These are phyloP conservation scores for Astyanax mexicanus DNA, from an alignment of 2,797 vertebrate species.

Conservation along the genomic window DNA sequence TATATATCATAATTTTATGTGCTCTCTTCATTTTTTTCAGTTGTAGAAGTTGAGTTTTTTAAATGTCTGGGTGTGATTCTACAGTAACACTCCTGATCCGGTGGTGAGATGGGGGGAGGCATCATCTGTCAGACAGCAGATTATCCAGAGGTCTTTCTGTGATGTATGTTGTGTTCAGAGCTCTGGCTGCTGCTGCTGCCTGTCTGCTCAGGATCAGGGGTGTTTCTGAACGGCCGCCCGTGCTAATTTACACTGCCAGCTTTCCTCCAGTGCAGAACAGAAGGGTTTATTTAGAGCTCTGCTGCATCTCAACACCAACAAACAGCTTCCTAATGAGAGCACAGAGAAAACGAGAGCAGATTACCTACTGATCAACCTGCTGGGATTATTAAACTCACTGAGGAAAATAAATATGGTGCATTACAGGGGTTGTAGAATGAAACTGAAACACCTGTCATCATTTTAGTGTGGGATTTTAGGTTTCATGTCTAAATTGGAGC, in stretches of 20 bases:
- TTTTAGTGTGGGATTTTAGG: too few species aligned
- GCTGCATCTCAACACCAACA: constrained; percentile 39
- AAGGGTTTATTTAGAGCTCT: constrained; percentile 67
- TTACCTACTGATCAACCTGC: neutral
- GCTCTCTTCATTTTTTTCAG: too few species aligned
- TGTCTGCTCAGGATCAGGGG: constrained; percentile 56
- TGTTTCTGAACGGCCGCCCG: constrained; percentile 68
- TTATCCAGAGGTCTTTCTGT: constrained; percentile 31
- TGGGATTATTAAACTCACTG: constrained; percentile 5
- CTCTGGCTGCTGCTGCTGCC: constrained; percentile 25
- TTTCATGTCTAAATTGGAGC: too few species aligned
- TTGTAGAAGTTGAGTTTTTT: neutral
- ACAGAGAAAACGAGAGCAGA: constrained; percentile 10
- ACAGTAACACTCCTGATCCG: neutral
- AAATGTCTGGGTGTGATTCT: neutral
- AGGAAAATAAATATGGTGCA: neutral
- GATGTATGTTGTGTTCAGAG: constrained; percentile 44
- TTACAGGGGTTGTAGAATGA: too few species aligned
- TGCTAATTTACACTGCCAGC: constrained; percentile 76
- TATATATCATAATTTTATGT: too few species aligned
- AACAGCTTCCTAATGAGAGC: constrained; percentile 7
- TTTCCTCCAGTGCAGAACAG: constrained; percentile 60
- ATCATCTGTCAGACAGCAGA: constrained; percentile 28
- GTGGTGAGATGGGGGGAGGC: neutral
- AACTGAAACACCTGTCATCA: too few species aligned